Evolutionary conservation across 2,113 vertebrate species (phyloP), one percentile per base, ranked within the genome.

Genomic region (Sclerurus mexicanus): DNA sequence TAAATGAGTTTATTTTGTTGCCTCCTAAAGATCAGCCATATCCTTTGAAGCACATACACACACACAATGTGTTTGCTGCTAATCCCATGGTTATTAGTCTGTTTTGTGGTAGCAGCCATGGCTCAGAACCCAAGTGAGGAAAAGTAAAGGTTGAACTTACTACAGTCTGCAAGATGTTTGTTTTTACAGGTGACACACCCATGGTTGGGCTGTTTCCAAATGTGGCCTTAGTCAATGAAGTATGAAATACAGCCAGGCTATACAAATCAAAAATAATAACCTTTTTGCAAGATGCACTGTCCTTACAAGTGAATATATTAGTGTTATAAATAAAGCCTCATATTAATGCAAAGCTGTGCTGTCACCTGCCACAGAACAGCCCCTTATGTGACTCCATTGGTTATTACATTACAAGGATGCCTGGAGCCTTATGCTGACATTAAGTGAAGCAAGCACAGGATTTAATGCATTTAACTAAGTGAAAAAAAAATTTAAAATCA

Each of bases 361-460:
- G 82, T 83, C 74, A 93, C 69, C 84, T 87, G 42, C 87, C 80
- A 79, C 87, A 86, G 93, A 90, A 77, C 25, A 94, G 76, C 75
- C 92, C 31, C 30, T 28, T 42, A 47, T 59, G 20, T 75, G 47
- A 50, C 60, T 86, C 71, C 62, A 64, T 28, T 9, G 9, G 17
- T 96, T 96, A 97, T 97, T 87, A 80, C 81, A 96, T 97, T 97
- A 97, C 50, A 95, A 75, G 52, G 67, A 86, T 64, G 94, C 96
- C 96, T 96, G 78, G 72, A 97, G 97, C 96, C 92, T 93, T 89
- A 66, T 77, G 71, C 89, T 96, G 95, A 96, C 96, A 96, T 74
- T 93, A 88, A 94, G 84, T 85, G 59, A 90, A 93, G 73, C 27
- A 94, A 95, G 50, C 75, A 95, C 67, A 78, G 84, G 62, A 96